Conservation (phyloP, 2,888 invertebrate genomes). For the Pachliopta kotzebuea region DNA sequence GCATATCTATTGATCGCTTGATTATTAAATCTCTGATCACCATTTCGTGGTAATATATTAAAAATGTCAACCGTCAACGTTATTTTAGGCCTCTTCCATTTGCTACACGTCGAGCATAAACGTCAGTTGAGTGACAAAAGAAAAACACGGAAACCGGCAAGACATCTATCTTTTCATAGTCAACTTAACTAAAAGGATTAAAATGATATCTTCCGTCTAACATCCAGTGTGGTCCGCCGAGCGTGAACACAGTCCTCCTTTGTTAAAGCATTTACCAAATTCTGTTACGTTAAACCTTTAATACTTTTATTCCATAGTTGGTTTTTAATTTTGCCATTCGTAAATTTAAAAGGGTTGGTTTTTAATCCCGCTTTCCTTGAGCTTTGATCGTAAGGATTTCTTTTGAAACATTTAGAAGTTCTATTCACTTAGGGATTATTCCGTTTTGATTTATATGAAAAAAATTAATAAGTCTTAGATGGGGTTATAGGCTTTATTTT, state of each 20-base stretch:
- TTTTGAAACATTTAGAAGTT: conserved; percentile 55
- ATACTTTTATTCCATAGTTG: conserved; percentile 76
- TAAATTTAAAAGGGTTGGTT: conserved; percentile 68
- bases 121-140: conserved; percentile 55
- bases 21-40: background rate
- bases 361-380: conserved; percentile 69
- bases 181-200: conserved; percentile 81
- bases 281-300: conserved; percentile 77
- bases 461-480: conserved; percentile 37
- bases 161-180: conserved; percentile 77
- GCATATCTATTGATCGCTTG: background rate
- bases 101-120: conserved; percentile 49
- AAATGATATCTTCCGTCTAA: conserved; percentile 79
- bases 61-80: conserved; percentile 8
- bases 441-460: conserved; percentile 49
- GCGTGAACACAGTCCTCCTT: conserved; percentile 73
- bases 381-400: conserved; percentile 54
- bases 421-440: conserved; percentile 58
- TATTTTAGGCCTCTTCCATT: conserved; percentile 44
- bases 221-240: conserved; percentile 75
- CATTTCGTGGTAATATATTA: background rate
- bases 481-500: conserved; percentile 32
- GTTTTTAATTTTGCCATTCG: conserved; percentile 75
- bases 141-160: conserved; percentile 63
- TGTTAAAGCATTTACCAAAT: conserved; percentile 62